phyloP scores from a whole-genome alignment of 2,797 vertebrate genomes.

The Gymnopithys bicolor region DNA sequence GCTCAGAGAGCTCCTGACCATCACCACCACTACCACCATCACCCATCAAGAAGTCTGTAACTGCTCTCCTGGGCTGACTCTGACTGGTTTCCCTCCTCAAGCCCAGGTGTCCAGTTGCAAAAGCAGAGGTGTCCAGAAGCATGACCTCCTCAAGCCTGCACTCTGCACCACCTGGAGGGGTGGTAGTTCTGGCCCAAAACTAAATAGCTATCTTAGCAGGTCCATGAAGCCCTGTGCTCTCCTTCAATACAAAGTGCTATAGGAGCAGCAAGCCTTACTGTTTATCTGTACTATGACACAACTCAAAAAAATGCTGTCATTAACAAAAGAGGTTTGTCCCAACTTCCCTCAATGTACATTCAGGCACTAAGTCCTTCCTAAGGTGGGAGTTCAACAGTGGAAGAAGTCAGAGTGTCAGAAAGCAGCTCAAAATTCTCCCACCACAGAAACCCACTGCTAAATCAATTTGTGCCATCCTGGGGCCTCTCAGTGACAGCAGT shows the following conservation, averaged over 20 bases:
- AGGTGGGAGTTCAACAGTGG: neutral
- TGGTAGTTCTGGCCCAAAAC: neutral
- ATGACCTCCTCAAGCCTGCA: neutral
- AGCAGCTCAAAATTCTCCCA: neutral
- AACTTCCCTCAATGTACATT: neutral
- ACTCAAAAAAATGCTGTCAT: neutral
- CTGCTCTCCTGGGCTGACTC: neutral
- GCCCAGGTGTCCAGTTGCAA: fast-evolving
- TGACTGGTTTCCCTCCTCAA: neutral
- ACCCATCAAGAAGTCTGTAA: neutral
- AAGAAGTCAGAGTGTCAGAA: neutral
- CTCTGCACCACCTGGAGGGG: neutral
- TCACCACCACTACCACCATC: neutral
- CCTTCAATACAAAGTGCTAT: neutral
- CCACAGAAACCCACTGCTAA: neutral
- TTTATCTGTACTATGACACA: fast-evolving
- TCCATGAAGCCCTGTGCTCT: neutral
- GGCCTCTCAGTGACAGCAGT: neutral
- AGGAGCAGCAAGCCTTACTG: neutral
- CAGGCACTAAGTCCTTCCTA: neutral
- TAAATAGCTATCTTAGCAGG: neutral
- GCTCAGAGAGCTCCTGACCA: neutral
- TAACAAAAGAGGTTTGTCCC: neutral
- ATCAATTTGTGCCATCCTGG: neutral
- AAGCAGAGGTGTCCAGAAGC: neutral